Percentiles rank a stretch among this genome's conserved stretches.
Conservation (phyloP, 2,888 invertebrate species). For the Odontothrips loti region DNA sequence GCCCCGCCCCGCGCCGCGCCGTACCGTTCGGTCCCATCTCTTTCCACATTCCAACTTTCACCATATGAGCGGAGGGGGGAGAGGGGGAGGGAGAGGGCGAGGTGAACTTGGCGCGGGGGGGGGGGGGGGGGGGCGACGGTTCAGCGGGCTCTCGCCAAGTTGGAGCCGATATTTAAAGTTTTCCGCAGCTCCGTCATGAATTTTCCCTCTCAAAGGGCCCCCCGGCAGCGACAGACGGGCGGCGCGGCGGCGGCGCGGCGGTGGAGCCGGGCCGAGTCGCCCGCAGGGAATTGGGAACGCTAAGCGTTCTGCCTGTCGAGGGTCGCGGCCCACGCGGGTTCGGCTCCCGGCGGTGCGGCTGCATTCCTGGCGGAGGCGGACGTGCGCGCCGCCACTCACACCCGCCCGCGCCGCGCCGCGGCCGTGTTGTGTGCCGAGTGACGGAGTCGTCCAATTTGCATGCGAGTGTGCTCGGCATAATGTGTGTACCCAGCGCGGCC, state of each 20-base stretch:
- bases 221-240: not conserved
- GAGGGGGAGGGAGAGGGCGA: not conserved
- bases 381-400: too few species aligned
- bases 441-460: not conserved
- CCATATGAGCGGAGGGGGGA: not conserved
- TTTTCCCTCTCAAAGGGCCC: not conserved
- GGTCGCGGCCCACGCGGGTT: too few species aligned
- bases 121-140: not conserved
- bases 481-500: not conserved
- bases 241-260: not conserved
- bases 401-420: too few species aligned
- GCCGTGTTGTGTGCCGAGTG: not conserved
- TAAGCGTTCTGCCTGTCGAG: too few species aligned
- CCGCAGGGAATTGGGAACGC: too few species aligned
- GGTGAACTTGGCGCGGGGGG: not conserved
- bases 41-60: conserved; percentile 3
- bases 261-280: not conserved
- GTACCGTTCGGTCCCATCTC: not conserved
- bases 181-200: conserved; percentile 1
- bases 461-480: not conserved
- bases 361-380: too few species aligned
- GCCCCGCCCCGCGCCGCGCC: not conserved
- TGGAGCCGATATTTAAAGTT: not conserved
- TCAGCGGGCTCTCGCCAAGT: too few species aligned
- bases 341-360: too few species aligned